These are phyloP conservation scores for Stegophylla sp. DNA, from an alignment of 2,888 invertebrate genomes.

Conservation along the genomic window DNA sequence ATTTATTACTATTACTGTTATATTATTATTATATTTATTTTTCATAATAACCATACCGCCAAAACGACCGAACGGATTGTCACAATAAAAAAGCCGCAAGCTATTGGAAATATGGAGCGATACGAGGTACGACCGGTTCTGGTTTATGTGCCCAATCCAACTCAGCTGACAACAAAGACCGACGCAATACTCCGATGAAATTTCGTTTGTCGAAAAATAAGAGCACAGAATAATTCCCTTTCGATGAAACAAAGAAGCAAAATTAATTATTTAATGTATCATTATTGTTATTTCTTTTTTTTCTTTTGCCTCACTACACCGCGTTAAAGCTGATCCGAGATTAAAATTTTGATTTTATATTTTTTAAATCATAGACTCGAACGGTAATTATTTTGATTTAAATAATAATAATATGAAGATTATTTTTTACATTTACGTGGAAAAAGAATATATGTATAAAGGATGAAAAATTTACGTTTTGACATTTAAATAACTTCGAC, in stretches of 20 bases:
- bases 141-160: conserved; percentile 3
- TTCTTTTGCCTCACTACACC: background rate
- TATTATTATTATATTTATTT: conserved; percentile 35
- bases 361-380: background rate
- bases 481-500: background rate
- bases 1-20: conserved; percentile 33
- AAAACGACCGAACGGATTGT: conserved; percentile 49
- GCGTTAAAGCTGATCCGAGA: background rate
- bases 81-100: conserved; percentile 46
- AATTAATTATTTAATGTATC: background rate
- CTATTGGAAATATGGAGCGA: conserved; percentile 40
- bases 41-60: conserved; percentile 38
- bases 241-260: background rate
- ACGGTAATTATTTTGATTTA: background rate
- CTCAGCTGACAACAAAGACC: conserved; percentile 26
- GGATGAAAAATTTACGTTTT: background rate
- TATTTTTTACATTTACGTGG: background rate
- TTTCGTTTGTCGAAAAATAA: conserved; percentile 26
- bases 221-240: background rate
- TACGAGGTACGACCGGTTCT: conserved; percentile 21
- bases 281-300: background rate
- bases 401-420: background rate
- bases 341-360: background rate
- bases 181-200: conserved; percentile 17
- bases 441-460: background rate